Conservation (phyloP, 2,888 invertebrate species). For the Baccha elongata region DNA sequence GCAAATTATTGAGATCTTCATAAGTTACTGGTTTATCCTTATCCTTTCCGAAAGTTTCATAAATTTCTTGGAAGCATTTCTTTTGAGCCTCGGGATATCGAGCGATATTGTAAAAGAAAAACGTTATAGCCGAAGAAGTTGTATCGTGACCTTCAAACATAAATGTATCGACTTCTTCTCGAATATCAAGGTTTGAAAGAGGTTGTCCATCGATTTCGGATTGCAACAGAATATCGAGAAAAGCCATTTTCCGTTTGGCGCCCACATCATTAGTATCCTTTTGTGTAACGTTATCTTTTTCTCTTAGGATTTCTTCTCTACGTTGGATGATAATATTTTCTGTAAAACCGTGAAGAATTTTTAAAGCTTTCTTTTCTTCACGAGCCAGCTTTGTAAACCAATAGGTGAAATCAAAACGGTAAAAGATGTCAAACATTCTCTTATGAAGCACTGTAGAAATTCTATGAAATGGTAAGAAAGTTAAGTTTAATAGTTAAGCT, state of each 20-base stretch:
- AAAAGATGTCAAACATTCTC: constrained; percentile 81
- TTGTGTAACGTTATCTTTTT: constrained; percentile 55
- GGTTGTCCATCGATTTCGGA: constrained; percentile 85
- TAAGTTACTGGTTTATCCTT: constrained; percentile 78
- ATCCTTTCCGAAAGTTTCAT: constrained; percentile 80
- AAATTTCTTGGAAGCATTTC: constrained; percentile 82
- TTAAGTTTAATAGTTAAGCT: too few relatives aligned
- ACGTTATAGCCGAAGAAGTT: constrained; percentile 83
- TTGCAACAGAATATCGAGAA: constrained; percentile 87
- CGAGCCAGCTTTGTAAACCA: constrained; percentile 85
- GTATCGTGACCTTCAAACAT: constrained; percentile 87
- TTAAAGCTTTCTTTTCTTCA: constrained; percentile 83
- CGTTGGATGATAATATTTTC: constrained; percentile 84
- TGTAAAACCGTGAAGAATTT: constrained; percentile 84
- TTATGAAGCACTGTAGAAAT: constrained; percentile 81
- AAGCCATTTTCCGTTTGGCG: constrained; percentile 86
- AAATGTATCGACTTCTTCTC: constrained; percentile 89
- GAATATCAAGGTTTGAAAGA: constrained; percentile 85
- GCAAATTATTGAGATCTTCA: constrained; percentile 78
- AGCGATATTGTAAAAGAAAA: constrained; percentile 83
- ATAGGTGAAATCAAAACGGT: constrained; percentile 79
- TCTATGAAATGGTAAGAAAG: constrained; percentile 61
- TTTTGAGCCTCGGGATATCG: constrained; percentile 82
- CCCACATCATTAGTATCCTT: constrained; percentile 82
- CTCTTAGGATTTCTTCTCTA: constrained; percentile 79